Percentiles rank a stretch among this genome's conserved stretches.
phyloP scores from a whole-genome alignment of 1,140 invertebrate species.

The Calephelis virginiensis region DNA sequence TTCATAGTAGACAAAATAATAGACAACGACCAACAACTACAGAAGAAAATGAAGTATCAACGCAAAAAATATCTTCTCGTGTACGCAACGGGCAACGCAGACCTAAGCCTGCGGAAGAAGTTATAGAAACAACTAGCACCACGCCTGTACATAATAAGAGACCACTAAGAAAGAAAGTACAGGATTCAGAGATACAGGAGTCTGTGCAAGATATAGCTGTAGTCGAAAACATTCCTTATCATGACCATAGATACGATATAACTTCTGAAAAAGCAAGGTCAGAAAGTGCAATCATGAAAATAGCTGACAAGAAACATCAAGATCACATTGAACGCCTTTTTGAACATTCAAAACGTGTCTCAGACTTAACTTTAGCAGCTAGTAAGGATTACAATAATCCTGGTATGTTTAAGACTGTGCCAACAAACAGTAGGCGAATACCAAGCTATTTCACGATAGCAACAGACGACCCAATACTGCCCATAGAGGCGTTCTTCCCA shows the following conservation, averaged over 20 bases:
- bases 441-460: slow-evolving; percentile 82
- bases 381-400: slow-evolving; percentile 80
- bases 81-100: slow-evolving; percentile 57
- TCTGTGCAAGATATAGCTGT: slow-evolving; percentile 63
- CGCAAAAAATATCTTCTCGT: slow-evolving; percentile 60
- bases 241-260: slow-evolving; percentile 55
- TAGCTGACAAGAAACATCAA: slow-evolving; percentile 70
- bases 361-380: slow-evolving; percentile 79
- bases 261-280: slow-evolving; percentile 71
- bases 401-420: slow-evolving; percentile 78
- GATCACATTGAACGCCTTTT: slow-evolving; percentile 62
- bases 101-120: slow-evolving; percentile 59
- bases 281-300: slow-evolving; percentile 79
- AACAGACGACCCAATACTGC: slow-evolving; percentile 81
- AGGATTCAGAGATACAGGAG: slow-evolving; percentile 62
- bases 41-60: slow-evolving; percentile 43
- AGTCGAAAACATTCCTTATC: slow-evolving; percentile 47
- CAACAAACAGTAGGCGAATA: slow-evolving; percentile 75
- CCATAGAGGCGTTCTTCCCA: slow-evolving; percentile 82
- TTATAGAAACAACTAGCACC: slow-evolving; percentile 47
- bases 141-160: slow-evolving; percentile 45
- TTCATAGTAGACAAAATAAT: slow-evolving; percentile 43
- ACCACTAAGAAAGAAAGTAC: slow-evolving; percentile 59
- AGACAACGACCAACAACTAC: slow-evolving; percentile 49
- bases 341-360: slow-evolving; percentile 79